Evolutionary conservation across 2,888 invertebrate genomes (phyloP).

Genomic region (Mellilla xanthometata): DNA sequence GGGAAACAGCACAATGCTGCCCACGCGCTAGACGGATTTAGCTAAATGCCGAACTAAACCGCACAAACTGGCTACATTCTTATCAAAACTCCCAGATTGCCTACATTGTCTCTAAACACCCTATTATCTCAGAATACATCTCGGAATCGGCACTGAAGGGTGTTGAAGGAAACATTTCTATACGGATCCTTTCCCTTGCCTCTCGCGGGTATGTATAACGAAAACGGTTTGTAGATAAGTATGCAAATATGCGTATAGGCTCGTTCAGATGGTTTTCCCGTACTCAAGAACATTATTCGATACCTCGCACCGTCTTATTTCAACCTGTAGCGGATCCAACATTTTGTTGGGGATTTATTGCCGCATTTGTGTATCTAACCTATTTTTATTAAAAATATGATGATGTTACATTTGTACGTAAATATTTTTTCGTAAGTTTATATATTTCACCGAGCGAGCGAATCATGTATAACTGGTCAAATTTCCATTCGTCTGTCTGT

Average conservation of each 20-base stretch:
- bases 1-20: too few relatives aligned
- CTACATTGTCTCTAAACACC: conserved; percentile 21
- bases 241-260: conserved; percentile 48
- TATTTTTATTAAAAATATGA: neutral
- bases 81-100: conserved; percentile 15
- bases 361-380: conserved; percentile 3
- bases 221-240: conserved; percentile 44
- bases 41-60: too few relatives aligned
- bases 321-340: conserved; percentile 37
- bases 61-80: neutral
- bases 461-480: too few relatives aligned
- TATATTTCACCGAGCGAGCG: too few relatives aligned
- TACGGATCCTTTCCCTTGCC: conserved; percentile 19
- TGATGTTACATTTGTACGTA: neutral
- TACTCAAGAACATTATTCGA: conserved; percentile 39
- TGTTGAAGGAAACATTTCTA: conserved; percentile 37
- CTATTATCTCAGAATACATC: conserved; percentile 22
- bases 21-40: too few relatives aligned
- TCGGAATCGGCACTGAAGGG: conserved; percentile 41
- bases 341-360: conserved; percentile 33
- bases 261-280: conserved; percentile 45
- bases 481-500: too few relatives aligned
- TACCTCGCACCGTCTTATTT: conserved; percentile 30
- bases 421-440: too few relatives aligned
- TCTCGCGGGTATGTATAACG: conserved; percentile 36